Percentiles rank a stretch among this genome's conserved stretches.
Conservation (phyloP, 1,140 invertebrate genomes). For the Gonioctena quinquepunctata region DNA sequence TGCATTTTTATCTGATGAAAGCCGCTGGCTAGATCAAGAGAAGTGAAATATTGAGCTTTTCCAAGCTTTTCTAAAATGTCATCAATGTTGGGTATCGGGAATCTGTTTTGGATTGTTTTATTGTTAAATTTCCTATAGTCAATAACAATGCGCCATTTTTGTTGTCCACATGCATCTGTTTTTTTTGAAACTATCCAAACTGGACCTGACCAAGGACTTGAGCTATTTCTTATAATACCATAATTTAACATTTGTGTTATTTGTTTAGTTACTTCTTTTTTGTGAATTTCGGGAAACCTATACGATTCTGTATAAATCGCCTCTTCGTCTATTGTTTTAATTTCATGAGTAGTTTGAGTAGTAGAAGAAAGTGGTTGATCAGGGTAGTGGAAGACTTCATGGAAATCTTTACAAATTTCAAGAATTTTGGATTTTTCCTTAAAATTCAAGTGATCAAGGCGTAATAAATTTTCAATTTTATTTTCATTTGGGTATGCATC, state of each 20-base stretch:
- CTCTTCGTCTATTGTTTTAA: not conserved
- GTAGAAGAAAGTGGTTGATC: not conserved
- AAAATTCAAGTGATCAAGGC: not conserved
- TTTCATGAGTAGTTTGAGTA: conserved; percentile 2
- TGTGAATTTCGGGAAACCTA: conserved; percentile 8
- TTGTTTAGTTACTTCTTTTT: conserved; percentile 19
- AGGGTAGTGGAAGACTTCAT: not conserved
- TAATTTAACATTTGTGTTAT: conserved; percentile 12
- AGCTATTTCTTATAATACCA: conserved; percentile 22
- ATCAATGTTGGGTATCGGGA: conserved; percentile 57
- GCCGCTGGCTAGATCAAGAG: conserved; percentile 50
- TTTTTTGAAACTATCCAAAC: conserved; percentile 18
- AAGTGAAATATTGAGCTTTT: conserved; percentile 48
- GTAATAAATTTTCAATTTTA: not conserved
- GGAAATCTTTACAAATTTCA: not conserved
- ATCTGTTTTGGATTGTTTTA: conserved; percentile 55
- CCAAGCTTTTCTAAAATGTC: conserved; percentile 50
- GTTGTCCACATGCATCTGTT: conserved; percentile 3
- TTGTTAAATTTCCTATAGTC: conserved; percentile 55
- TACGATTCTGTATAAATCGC: conserved; percentile 14
- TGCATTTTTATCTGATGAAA: conserved; percentile 20
- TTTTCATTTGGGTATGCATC: not conserved
- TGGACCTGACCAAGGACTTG: conserved; percentile 4
- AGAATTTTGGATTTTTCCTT: conserved; percentile 3
- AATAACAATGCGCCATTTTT: conserved; percentile 28